A percentile compares a stretch with the other conserved stretches of the same genome.
Evolutionary conservation across 2,888 invertebrate species (phyloP).

Genomic region (Hermaeophaga mercurialis): DNA sequence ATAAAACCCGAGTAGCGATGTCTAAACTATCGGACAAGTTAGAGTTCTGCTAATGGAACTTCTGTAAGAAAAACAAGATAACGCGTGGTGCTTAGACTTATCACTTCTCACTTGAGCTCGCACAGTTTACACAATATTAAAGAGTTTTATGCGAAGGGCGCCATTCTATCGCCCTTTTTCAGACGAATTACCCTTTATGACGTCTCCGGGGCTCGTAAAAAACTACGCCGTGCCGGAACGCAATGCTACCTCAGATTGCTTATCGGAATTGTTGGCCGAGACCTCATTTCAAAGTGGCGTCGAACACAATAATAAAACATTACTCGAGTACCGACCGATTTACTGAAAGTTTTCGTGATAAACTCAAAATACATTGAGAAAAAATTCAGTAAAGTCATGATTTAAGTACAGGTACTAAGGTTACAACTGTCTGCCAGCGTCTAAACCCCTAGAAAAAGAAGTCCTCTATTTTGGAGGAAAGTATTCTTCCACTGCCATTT

Average conservation of each 20-base stretch:
- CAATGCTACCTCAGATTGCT: not conserved
- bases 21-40: slow-evolving; percentile 4
- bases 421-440: no score
- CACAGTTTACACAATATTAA: slow-evolving; percentile 31
- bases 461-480: no score
- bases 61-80: no score
- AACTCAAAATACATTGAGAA: no score
- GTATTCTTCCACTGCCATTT: no score
- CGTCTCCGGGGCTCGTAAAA: slow-evolving; percentile 9
- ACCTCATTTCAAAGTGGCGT: slow-evolving; percentile 21
- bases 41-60: no score
- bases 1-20: slow-evolving; percentile 1
- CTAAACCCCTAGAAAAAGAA: no score
- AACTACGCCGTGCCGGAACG: not conserved
- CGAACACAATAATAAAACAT: slow-evolving; percentile 8
- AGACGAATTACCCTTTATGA: slow-evolving; percentile 24
- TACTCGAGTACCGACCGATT: not conserved
- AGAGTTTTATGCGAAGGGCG: slow-evolving; percentile 30
- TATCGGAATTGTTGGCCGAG: slow-evolving; percentile 7
- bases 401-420: no score
- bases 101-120: slow-evolving; percentile 21
- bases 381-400: no score
- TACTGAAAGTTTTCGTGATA: no score
- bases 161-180: slow-evolving; percentile 32
- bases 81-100: slow-evolving; percentile 15